Conservation (phyloP, 2,797 vertebrate species). For the Synaphobranchus kaupii region DNA sequence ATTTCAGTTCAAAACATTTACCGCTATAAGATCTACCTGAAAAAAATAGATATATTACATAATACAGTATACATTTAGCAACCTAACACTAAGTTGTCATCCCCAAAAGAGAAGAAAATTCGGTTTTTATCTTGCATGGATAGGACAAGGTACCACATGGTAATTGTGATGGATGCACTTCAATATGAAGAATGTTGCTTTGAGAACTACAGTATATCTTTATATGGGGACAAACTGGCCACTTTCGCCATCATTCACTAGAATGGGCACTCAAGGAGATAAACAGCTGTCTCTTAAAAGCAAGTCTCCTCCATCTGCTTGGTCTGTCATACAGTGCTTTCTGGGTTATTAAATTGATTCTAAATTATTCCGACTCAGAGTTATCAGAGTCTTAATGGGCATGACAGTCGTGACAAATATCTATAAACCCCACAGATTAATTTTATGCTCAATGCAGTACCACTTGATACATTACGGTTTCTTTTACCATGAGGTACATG, state of each 20-base stretch:
- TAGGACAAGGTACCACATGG: background rate
- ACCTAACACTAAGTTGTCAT: background rate
- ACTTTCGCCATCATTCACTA: background rate
- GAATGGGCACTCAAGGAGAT: background rate
- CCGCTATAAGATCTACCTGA: background rate
- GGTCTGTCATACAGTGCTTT: background rate
- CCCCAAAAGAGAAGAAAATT: background rate
- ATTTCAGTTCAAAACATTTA: background rate
- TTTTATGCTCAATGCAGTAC: background rate
- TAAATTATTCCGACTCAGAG: background rate
- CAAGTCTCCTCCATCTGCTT: background rate
- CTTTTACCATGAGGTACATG: background rate
- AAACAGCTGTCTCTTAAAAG: conserved; percentile 8
- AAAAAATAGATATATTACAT: background rate
- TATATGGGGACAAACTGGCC: background rate
- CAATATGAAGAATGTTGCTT: background rate
- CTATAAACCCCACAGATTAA: background rate
- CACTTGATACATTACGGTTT: background rate
- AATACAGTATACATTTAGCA: background rate
- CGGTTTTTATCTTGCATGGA: conserved; percentile 4
- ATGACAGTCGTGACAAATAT: background rate
- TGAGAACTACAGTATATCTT: background rate
- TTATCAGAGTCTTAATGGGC: background rate
- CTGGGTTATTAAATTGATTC: background rate
- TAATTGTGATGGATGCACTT: conserved; percentile 5